These are phyloP conservation scores for Drosophila trapezifrons DNA, from an alignment of 1,140 invertebrate genomes.

Conservation along the genomic window DNA sequence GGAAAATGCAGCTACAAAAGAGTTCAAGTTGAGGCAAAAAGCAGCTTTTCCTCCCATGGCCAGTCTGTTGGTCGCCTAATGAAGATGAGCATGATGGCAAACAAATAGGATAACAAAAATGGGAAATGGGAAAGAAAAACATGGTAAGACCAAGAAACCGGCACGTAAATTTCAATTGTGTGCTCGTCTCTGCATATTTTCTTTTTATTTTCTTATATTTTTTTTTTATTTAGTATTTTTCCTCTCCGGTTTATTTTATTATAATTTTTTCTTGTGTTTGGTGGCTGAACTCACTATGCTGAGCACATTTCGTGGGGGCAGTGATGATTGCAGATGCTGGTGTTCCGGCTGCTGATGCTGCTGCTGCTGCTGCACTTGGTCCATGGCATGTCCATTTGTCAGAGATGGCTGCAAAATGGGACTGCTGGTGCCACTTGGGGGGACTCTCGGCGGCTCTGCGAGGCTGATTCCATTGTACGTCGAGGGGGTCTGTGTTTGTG, in stretches of 20 bases:
- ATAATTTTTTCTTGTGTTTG: conserved; percentile 65
- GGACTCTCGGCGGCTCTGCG: conserved; percentile 45
- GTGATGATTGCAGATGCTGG: conserved; percentile 61
- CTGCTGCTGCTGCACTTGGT: conserved; percentile 70
- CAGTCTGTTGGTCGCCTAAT: conserved; percentile 54
- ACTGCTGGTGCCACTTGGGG: conserved; percentile 16
- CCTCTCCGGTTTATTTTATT: conserved; percentile 72
- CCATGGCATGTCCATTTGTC: conserved; percentile 79
- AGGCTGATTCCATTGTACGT: conserved; percentile 66
- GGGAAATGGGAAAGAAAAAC: conserved; percentile 46
- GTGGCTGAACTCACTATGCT: conserved; percentile 76
- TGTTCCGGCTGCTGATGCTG: conserved; percentile 61
- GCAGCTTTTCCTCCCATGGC: conserved; percentile 36
- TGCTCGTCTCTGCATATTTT: conserved; percentile 40
- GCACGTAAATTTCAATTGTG: conserved; percentile 79
- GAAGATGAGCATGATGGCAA: conserved; percentile 49
- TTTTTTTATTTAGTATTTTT: conserved; percentile 18
- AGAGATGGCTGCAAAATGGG: conserved; percentile 61
- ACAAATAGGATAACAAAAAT: conserved; percentile 23
- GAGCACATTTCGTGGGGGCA: conserved; percentile 75
- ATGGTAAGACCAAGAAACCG: conserved; percentile 57
- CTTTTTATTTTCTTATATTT: conserved; percentile 12
- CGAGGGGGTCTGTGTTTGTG: conserved; percentile 75
- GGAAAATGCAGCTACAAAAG: conserved; percentile 36
- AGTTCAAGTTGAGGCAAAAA: conserved; percentile 47